Evolutionary conservation across 2,888 invertebrate species (phyloP).

Genomic region (Diaprepes abbreviatus): DNA sequence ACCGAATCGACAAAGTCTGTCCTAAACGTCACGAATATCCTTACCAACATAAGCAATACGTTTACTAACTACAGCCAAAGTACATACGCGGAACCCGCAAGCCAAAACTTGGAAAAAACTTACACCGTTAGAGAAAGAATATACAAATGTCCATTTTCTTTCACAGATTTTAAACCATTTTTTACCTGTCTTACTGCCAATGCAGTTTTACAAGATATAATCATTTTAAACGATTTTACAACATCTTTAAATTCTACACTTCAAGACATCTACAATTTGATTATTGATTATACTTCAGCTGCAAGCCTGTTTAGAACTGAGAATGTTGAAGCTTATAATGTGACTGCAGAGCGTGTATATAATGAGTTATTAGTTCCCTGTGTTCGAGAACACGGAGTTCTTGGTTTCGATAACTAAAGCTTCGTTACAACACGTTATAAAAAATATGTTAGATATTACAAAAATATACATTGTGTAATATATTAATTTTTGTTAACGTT

Average conservation of each 20-base stretch:
- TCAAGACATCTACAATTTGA: not conserved
- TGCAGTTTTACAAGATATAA: slow-evolving; percentile 24
- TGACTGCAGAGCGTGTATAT: not conserved
- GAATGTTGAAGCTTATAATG: slow-evolving; percentile 18
- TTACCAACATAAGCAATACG: not conserved
- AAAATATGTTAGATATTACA: too few species aligned
- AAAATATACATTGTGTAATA: too few species aligned
- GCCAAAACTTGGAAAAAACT: slow-evolving; percentile 11
- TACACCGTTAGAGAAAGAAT: slow-evolving; percentile 30
- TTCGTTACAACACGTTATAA: too few species aligned
- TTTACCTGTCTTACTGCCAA: slow-evolving; percentile 19
- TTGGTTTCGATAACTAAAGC: not conserved
- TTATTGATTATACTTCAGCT: not conserved
- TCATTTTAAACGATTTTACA: slow-evolving; percentile 23
- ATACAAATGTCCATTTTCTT: slow-evolving; percentile 34
- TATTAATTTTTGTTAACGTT: too few species aligned
- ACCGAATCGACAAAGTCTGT: slow-evolving; percentile 17
- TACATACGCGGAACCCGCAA: slow-evolving; percentile 18
- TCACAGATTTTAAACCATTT: slow-evolving; percentile 29
- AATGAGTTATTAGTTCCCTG: slow-evolving; percentile 11
- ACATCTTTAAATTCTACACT: slow-evolving; percentile 15
- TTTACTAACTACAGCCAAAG: slow-evolving; percentile 17
- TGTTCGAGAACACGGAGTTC: slow-evolving; percentile 5
- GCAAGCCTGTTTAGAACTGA: not conserved
- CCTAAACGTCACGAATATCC: slow-evolving; percentile 1